These are phyloP conservation scores for Agrotis ipsilon DNA, from an alignment of 2,888 invertebrate genomes.

Conservation along the genomic window DNA sequence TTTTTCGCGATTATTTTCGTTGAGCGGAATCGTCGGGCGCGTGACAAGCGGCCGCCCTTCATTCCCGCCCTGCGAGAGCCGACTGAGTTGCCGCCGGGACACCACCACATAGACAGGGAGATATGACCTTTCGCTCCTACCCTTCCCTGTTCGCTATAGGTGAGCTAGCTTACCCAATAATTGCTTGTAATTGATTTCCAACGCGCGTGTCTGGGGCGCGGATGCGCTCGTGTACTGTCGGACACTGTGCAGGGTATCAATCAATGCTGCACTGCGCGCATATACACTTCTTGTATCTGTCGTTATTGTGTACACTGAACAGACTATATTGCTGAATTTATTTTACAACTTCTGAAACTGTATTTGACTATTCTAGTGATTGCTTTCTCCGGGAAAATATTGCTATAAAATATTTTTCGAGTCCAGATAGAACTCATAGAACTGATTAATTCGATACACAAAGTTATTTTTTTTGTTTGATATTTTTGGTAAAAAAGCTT, in stretches of 20 bases:
- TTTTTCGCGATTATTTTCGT: slow-evolving; percentile 57
- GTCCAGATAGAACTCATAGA: background rate
- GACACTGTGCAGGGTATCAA: slow-evolving; percentile 50
- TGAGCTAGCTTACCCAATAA: slow-evolving; percentile 61
- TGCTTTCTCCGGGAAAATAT: background rate
- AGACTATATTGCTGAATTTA: background rate
- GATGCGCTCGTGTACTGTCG: slow-evolving; percentile 49
- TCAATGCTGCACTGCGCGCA: slow-evolving; percentile 46
- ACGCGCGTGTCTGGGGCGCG: slow-evolving; percentile 47
- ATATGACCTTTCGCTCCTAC: slow-evolving; percentile 65
- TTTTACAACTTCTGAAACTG: background rate
- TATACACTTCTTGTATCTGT: slow-evolving; percentile 10
- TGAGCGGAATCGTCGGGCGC: slow-evolving; percentile 34
- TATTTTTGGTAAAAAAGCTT: background rate
- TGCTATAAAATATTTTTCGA: background rate
- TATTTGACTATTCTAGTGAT: background rate
- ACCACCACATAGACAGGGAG: slow-evolving; percentile 26
- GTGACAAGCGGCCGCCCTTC: slow-evolving; percentile 70
- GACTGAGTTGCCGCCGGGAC: slow-evolving; percentile 60
- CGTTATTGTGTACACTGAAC: slow-evolving; percentile 18
- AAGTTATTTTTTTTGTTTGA: no score
- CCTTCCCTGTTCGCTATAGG: slow-evolving; percentile 47
- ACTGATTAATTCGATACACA: background rate
- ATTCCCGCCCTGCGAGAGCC: slow-evolving; percentile 67
- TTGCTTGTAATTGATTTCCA: slow-evolving; percentile 68